Base-by-base conservation (phyloP, 2,113 vertebrate genomes). In the Lethenteron camtschaticum region DNA sequence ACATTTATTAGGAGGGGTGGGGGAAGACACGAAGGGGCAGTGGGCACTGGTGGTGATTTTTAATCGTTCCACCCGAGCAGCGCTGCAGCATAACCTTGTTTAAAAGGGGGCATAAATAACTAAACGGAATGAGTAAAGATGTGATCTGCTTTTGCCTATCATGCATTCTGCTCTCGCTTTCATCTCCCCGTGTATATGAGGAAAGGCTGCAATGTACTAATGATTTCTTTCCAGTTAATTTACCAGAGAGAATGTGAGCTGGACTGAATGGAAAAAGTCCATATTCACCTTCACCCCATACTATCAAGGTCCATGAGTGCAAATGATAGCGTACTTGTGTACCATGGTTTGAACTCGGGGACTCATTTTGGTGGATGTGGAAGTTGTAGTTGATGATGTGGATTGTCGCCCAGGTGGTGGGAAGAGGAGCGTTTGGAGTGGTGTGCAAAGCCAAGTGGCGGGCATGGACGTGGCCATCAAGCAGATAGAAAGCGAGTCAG, bases 391-490 rank as follows among this genome's bases (percentile, higher is more conserved):
- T 69, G 2, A 70, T 57, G 6, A 9, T 71, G 75, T 76, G 12
- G 76, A 10, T 56, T 71, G 13, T 41, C 77, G 12, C 77, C 58
- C 77, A 99, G 94, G 90, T 99, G 78, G 94, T 97, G 77, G 94
- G 94, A 74, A 88, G 94, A 85, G 94, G 94, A 78, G 91, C 94
- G 13, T 99, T 99, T 77, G 94, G 94, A 71, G 94, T 99, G 57
- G 94, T 99, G 73, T 97, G 90, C 81, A 96, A 95, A 79, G 94
- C 92, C 76, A 99, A 97, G 76, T 99, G 94, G 94, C 84, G 87
- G 84, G 86, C 77, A 99, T 94, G 80, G 94, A 99, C 79, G 94
- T 99, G 68, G 94, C 94, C 56, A 99, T 99, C 80, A 99, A 99
- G 77, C 92, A 96, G 72, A 99, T 99, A 75, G 94, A 99, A 81